Evolutionary conservation across 2,797 vertebrate genomes (phyloP), one percentile per base, ranked within the genome.

Genomic region (Rhodeus uyekii): DNA sequence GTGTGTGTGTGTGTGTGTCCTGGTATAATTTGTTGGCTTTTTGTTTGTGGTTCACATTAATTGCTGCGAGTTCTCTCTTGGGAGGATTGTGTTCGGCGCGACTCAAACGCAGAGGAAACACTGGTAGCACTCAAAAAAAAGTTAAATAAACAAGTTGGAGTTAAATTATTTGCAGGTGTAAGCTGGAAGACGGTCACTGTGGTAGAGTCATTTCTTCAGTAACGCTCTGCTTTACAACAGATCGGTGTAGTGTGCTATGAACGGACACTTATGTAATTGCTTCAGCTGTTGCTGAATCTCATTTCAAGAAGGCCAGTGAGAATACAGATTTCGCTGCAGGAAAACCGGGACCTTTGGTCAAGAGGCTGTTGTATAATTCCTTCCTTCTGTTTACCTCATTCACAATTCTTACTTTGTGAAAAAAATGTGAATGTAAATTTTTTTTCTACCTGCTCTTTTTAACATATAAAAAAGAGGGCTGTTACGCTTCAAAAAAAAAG

Each of bases 121-220:
- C 73, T 84, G 77, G 87, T 84, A 87, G 84, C 83, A 69, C 80
- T 86, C 76, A 76, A 67, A 85, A 60, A 81, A 78, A 74, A 81
- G 76, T 83, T 84, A 86, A 87, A 87, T 86, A 87, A 87, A 87
- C 87, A 87, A 83, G 80, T 69, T 55, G 74, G 77, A 81, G 73
- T 39, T 16, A 87, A 87, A 87, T 87, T 19, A 87, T 83, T 87
- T 83, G 87, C 87, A 87, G 87, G 87, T 87, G 87, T 68, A 71
- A n/a, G 80, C 72, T 24, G 36, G 71, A 55, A 53, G 78, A 75
- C 75, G 7, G 50, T 73, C 46, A 85, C 38, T 85, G 81, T 53
- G 83, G 84, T 81, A 79, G 81, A 67, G 68, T 81, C 18, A 46
- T 58, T 65, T 84, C 74, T 73, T 55, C 48, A 68, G 76, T 60